Percentiles rank a stretch among this genome's conserved stretches.
Evolutionary conservation across 2,113 vertebrate species (phyloP).

Genomic region (Epinephelus lanceolatus): DNA sequence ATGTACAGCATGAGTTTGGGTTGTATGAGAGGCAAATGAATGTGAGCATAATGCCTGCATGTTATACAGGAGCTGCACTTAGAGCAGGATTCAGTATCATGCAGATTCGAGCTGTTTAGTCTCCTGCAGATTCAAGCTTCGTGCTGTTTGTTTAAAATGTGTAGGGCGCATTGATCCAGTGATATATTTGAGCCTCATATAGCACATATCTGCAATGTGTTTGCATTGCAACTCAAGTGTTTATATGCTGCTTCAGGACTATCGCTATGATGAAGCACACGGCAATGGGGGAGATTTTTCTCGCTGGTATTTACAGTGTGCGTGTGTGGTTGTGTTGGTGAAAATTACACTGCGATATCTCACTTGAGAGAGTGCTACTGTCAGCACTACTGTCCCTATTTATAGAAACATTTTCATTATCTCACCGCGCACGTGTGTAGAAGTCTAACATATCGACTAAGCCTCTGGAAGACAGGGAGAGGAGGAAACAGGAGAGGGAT

Average conservation of each 20-base stretch:
- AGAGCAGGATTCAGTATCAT: slow-evolving; percentile 32
- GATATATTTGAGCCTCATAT: slow-evolving; percentile 52
- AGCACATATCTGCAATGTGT: slow-evolving; percentile 60
- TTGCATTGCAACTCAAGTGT: slow-evolving; percentile 71
- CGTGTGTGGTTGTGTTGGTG: slow-evolving; percentile 40
- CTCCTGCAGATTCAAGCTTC: slow-evolving; percentile 43
- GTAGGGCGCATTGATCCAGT: slow-evolving; percentile 45
- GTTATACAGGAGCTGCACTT: slow-evolving; percentile 39
- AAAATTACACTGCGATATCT: slow-evolving; percentile 78
- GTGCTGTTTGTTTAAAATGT: slow-evolving; percentile 59
- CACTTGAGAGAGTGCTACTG: slow-evolving; percentile 78
- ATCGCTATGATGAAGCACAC: slow-evolving; percentile 65
- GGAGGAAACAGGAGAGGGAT: slow-evolving; percentile 67
- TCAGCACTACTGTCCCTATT: slow-evolving; percentile 84
- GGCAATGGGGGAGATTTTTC: slow-evolving; percentile 50
- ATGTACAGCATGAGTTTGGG: slow-evolving; percentile 8
- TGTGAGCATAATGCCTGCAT: not conserved
- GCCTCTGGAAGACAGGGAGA: slow-evolving; percentile 57
- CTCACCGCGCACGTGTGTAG: slow-evolving; percentile 69
- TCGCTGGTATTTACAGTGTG: slow-evolving; percentile 45
- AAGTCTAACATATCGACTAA: slow-evolving; percentile 75
- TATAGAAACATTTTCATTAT: slow-evolving; percentile 87
- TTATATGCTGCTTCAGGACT: slow-evolving; percentile 64
- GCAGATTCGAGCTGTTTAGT: slow-evolving; percentile 54
- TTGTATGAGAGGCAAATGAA: slow-evolving; percentile 11